phyloP scores from a whole-genome alignment of 1,140 invertebrate species.

The Drosophila hydei region DNA sequence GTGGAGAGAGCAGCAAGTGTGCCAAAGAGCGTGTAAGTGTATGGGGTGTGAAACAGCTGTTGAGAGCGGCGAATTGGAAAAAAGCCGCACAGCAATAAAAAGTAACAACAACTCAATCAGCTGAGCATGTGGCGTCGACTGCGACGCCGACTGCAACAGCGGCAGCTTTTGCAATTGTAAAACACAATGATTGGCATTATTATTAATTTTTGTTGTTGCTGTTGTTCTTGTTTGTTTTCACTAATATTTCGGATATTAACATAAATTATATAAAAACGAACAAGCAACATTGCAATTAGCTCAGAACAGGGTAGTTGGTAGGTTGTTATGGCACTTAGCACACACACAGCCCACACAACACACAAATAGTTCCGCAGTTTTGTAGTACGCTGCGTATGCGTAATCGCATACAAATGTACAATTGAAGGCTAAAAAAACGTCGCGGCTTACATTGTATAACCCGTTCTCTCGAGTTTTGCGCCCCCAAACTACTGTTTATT shows the following conservation, averaged over 20 bases:
- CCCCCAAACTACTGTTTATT: conserved; percentile 36
- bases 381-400: conserved; percentile 30
- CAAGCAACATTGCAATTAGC: conserved; percentile 49
- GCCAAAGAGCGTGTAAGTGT: conserved; percentile 2
- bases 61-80: conserved; percentile 62
- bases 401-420: conserved; percentile 19
- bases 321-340: too few species aligned
- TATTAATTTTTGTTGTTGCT: conserved; percentile 15
- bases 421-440: conserved; percentile 7
- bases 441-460: conserved; percentile 45
- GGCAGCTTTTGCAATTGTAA: conserved; percentile 17
- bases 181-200: conserved; percentile 53
- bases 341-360: neutral
- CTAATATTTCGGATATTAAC: conserved; percentile 40
- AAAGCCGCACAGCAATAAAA: conserved; percentile 57
- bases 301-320: conserved; percentile 21
- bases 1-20: conserved; percentile 5
- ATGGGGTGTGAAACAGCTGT: conserved; percentile 60
- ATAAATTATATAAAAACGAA: conserved; percentile 34
- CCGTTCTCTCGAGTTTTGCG: conserved; percentile 17
- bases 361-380: conserved; percentile 22
- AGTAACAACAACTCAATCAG: conserved; percentile 49
- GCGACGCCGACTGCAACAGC: neutral
- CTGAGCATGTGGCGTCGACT: conserved; percentile 28
- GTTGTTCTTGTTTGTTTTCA: conserved; percentile 27